A percentile compares a stretch with the other conserved stretches of the same genome.
These are phyloP conservation scores for Eledone cirrhosa DNA, from an alignment of 2,888 invertebrate genomes.

Conservation along the genomic window DNA sequence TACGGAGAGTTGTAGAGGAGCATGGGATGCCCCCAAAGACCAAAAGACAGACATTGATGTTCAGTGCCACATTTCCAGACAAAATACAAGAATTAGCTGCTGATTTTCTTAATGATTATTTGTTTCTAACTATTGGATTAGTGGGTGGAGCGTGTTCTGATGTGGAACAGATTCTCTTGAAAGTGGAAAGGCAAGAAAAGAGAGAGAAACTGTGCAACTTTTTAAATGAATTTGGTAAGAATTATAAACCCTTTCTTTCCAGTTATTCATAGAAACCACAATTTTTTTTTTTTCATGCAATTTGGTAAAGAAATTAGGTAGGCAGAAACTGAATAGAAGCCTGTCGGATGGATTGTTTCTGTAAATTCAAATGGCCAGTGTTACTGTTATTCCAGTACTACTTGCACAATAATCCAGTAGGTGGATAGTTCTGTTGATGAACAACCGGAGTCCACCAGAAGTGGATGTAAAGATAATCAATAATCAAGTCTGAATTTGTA, in stretches of 20 bases:
- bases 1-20: conserved; percentile 56
- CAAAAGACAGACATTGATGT: conserved; percentile 75
- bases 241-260: conserved; percentile 28
- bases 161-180: conserved; percentile 78
- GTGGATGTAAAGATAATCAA: too few relatives aligned
- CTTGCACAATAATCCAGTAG: too few relatives aligned
- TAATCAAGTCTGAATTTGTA: too few relatives aligned
- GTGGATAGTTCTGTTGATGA: too few relatives aligned
- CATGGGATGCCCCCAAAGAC: conserved; percentile 61
- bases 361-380: too few relatives aligned
- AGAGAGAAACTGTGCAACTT: conserved; percentile 78
- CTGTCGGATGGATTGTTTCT: too few relatives aligned
- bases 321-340: too few relatives aligned
- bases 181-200: conserved; percentile 76
- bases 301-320: too few relatives aligned
- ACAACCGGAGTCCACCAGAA: too few relatives aligned
- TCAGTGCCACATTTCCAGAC: conserved; percentile 80
- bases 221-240: conserved; percentile 67
- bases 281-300: too few relatives aligned
- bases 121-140: conserved; percentile 90
- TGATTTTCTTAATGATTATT: conserved; percentile 79
- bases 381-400: too few relatives aligned
- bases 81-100: conserved; percentile 81
- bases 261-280: too few relatives aligned
- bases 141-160: conserved; percentile 93